Evolutionary conservation across 1,140 invertebrate species (phyloP), one percentile per base, ranked within the genome.

Genomic region (Zaprionus kolodkinae): DNA sequence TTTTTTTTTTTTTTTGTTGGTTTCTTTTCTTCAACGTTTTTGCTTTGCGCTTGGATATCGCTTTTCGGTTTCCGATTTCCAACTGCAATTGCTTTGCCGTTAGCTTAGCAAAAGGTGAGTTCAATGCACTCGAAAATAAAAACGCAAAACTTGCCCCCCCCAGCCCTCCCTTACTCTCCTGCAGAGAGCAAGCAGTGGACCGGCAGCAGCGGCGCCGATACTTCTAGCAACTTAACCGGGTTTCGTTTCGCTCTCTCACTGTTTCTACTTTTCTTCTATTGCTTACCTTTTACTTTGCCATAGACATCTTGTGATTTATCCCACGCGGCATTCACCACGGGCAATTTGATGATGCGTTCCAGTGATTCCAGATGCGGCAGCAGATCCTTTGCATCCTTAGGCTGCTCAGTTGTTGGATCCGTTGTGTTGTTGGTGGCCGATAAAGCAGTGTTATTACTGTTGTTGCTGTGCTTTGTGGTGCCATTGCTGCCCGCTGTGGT

Each of bases 281-380:
- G 76, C 91, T 76, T 74, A 91, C 93, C 93, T 92, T 95, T 95
- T 27, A 95, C 93, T 61, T 93, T 93, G 38, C 92, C 93, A 76
- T 95, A 95, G 21, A 94, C 94, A 60, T 92, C 93, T 17, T 93
- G 91, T 4, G 94, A 94, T 70, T 94, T 94, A 69, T 92, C 93
- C 74, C 93, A 91, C 11, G 94, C 94, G 27, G 93, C 92, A 70
- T 94, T 94, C 12, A 95, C 78, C 11, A 95, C 86, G 0, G 95
- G 95, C 30, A 95, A 80, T 71, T 93, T 93, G 54, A 94, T 91
- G 25, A 95, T 93, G 10, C 94, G 92, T 73, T 95, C 93, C 13
- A 95, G 87, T 0, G 94, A 94, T 76, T 95, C 93, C 65, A 95
- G 73, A 62, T 94, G 93, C 5, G 94, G 94, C 64, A 94, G 60